phyloP scores from a whole-genome alignment of 2,888 invertebrate genomes.

The Scelioninae gen. 1 region DNA sequence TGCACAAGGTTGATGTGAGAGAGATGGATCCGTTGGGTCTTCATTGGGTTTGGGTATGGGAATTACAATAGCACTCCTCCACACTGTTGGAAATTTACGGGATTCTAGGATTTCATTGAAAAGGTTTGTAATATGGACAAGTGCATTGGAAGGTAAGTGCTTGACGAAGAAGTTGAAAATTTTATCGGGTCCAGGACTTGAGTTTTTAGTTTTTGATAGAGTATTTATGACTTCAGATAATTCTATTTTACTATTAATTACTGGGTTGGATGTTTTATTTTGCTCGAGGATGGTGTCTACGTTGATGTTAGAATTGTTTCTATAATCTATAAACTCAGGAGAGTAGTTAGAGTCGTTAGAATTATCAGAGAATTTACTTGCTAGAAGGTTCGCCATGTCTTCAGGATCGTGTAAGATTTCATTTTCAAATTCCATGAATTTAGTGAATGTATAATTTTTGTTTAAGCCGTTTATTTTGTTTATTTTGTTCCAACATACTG shows the following conservation, averaged over 20 bases:
- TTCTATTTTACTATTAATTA: not conserved
- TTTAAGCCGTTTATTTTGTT: conserved; percentile 7
- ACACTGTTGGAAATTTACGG: conserved; percentile 31
- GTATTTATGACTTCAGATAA: not conserved
- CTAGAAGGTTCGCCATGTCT: conserved; percentile 1
- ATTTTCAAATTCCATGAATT: not conserved
- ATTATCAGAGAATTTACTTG: not conserved
- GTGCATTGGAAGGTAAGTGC: conserved; percentile 11
- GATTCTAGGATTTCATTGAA: conserved; percentile 14
- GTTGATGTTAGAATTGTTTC: not conserved
- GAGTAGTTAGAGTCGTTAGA: not conserved
- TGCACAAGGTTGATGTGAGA: conserved; percentile 9
- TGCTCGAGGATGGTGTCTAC: not conserved
- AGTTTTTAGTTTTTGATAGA: conserved; percentile 34
- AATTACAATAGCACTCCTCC: conserved; percentile 57
- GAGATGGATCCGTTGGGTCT: not conserved
- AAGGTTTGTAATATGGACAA: not conserved
- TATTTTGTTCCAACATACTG: conserved; percentile 30
- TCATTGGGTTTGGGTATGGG: conserved; percentile 62
- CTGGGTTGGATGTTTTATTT: not conserved
- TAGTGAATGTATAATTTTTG: not conserved
- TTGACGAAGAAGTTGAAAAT: conserved; percentile 48
- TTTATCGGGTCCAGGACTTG: conserved; percentile 68
- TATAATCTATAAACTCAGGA: conserved; percentile 1
- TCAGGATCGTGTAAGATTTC: not conserved